Conservation (phyloP, 2,113 vertebrate species). For the Actinemys pallida region DNA sequence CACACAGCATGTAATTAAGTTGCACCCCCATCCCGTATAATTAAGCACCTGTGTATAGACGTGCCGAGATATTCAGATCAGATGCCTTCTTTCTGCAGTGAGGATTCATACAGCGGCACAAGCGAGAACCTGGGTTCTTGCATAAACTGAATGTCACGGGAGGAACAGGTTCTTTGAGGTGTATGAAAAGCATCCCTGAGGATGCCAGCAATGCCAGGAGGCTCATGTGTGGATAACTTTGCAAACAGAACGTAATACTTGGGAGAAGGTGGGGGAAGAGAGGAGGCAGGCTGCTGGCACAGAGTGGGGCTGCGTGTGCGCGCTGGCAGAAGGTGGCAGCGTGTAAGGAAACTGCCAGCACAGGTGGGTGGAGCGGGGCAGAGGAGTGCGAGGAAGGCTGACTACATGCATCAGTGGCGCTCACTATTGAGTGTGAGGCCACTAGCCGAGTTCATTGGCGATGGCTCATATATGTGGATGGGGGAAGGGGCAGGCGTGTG, state of each 20-base stretch:
- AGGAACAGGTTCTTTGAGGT: fast-evolving
- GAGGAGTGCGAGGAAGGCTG: neutral
- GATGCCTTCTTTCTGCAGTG: neutral
- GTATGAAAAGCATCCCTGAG: neutral
- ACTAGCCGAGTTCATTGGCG: neutral
- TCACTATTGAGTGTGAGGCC: neutral
- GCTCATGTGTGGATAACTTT: neutral
- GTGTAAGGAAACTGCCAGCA: neutral
- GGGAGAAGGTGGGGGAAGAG: neutral
- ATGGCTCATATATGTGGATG: neutral
- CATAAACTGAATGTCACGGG: neutral
- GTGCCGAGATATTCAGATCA: neutral
- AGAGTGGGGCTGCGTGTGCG: neutral
- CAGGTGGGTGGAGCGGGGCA: neutral
- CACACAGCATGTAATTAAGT: constrained; percentile 20
- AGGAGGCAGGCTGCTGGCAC: neutral
- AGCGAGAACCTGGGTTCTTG: neutral
- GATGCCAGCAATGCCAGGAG: neutral
- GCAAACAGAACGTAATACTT: neutral
- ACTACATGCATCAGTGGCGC: neutral
- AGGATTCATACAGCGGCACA: neutral
- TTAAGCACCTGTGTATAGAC: neutral
- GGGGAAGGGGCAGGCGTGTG: neutral
- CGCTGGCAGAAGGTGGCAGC: too few relatives aligned
- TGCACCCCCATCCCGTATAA: neutral